These are phyloP conservation scores for Acheta domesticus DNA, from an alignment of 2,888 invertebrate species.

Conservation along the genomic window DNA sequence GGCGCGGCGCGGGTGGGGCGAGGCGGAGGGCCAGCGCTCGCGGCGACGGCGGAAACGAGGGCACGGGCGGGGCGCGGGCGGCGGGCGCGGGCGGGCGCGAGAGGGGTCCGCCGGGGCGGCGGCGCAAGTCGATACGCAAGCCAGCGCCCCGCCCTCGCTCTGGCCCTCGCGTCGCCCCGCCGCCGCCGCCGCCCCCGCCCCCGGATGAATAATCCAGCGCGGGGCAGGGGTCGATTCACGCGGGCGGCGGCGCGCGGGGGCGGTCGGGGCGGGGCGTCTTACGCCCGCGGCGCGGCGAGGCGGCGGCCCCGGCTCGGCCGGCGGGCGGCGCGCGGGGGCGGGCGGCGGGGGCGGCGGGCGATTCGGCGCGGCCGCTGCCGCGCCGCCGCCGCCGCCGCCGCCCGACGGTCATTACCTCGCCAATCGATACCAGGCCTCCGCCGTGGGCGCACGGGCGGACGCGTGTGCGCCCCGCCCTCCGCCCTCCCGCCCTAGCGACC, in stretches of 20 bases:
- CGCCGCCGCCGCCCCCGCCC: neutral
- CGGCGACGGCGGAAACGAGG: too few relatives aligned
- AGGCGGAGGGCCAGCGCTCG: too few relatives aligned
- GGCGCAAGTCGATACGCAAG: too few relatives aligned
- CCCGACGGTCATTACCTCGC: conserved; percentile 7
- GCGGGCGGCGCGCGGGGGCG: neutral
- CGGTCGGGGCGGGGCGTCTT: neutral
- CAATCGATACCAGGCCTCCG: neutral
- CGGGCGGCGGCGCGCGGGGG: neutral
- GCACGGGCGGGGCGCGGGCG: too few relatives aligned
- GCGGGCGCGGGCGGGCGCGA: too few relatives aligned
- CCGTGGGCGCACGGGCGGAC: conserved; percentile 18
- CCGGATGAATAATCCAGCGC: conserved; percentile 11
- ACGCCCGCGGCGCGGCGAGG: neutral
- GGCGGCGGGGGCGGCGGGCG: neutral
- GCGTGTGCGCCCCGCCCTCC: neutral
- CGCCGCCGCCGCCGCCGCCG: neutral
- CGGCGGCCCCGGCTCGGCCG: neutral
- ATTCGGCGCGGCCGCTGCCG: neutral
- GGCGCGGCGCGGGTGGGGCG: too few relatives aligned
- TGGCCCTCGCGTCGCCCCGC: neutral
- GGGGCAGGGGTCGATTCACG: conserved; percentile 18
- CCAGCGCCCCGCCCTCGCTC: too few relatives aligned
- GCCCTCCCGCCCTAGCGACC: neutral
- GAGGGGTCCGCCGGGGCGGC: too few relatives aligned